A percentile compares a stretch with the other conserved stretches of the same genome.
Conservation (phyloP, 2,888 invertebrate species). For the Laothoe populi region DNA sequence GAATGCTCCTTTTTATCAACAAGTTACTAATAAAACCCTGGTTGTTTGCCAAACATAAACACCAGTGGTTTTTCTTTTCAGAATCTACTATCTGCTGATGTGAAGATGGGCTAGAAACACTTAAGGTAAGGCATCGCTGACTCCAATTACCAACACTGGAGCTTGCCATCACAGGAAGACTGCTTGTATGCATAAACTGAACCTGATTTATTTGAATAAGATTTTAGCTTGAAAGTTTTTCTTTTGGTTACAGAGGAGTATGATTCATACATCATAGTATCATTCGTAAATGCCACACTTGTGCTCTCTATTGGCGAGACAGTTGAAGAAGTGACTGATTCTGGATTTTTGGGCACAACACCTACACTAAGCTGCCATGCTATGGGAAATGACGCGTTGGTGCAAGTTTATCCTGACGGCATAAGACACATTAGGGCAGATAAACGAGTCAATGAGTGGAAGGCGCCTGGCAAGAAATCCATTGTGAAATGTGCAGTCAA, state of each 20-base stretch:
- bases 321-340: slow-evolving; percentile 99
- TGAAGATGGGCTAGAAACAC: slow-evolving; percentile 66
- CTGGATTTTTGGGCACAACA: slow-evolving; percentile 99
- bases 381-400: slow-evolving; percentile 98
- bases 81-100: slow-evolving; percentile 83
- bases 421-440: slow-evolving; percentile 99
- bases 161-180: slow-evolving; percentile 56
- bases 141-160: slow-evolving; percentile 59
- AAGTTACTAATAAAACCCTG: slow-evolving; percentile 85
- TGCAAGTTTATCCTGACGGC: slow-evolving; percentile 99
- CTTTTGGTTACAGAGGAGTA: slow-evolving; percentile 95
- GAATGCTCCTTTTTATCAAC: slow-evolving; percentile 80
- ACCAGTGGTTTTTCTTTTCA: slow-evolving; percentile 96
- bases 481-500: slow-evolving; percentile 99
- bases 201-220: slow-evolving; percentile 33
- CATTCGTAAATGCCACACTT: slow-evolving; percentile 98
- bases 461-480: slow-evolving; percentile 98
- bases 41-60: slow-evolving; percentile 91
- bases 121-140: slow-evolving; percentile 75
- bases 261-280: slow-evolving; percentile 99
- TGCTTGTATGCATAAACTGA: slow-evolving; percentile 36
- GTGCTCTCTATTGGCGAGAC: slow-evolving; percentile 99
- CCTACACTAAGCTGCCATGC: slow-evolving; percentile 99
- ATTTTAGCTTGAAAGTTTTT: slow-evolving; percentile 59
- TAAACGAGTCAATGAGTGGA: slow-evolving; percentile 99